Evolutionary conservation across 2,113 vertebrate genomes (phyloP).

Genomic region (Antechinus stuartii): DNA sequence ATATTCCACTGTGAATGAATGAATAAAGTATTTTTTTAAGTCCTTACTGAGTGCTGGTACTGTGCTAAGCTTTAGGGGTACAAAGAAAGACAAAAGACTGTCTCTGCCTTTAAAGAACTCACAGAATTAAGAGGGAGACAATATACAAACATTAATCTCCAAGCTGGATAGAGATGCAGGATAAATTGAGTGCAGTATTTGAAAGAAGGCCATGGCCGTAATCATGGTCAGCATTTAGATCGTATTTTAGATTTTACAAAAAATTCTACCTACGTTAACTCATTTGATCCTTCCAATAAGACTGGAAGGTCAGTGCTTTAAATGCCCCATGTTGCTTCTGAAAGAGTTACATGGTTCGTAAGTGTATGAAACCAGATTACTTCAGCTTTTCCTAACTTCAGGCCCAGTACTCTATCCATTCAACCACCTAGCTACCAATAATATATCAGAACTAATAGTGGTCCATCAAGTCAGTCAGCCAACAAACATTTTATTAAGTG

Average conservation of each 20-base stretch:
- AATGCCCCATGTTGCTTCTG: not conserved
- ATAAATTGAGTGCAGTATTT: not conserved
- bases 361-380: not conserved
- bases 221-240: not conserved
- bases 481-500: not conserved
- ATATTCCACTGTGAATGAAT: not conserved
- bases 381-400: not conserved
- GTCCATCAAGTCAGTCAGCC: not conserved
- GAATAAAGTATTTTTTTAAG: not conserved
- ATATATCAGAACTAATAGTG: not conserved
- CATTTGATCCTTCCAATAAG: not conserved
- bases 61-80: not conserved
- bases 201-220: not conserved
- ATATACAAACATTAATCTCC: not conserved
- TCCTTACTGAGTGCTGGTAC: not conserved
- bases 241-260: not conserved
- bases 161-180: not conserved
- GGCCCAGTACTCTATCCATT: not conserved
- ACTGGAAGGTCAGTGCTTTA: not conserved
- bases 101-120: not conserved
- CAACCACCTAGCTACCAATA: not conserved
- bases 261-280: not conserved
- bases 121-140: not conserved
- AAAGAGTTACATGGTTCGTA: not conserved
- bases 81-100: not conserved